These are phyloP conservation scores for Channa argus DNA, from an alignment of 2,113 vertebrate species.

Conservation along the genomic window DNA sequence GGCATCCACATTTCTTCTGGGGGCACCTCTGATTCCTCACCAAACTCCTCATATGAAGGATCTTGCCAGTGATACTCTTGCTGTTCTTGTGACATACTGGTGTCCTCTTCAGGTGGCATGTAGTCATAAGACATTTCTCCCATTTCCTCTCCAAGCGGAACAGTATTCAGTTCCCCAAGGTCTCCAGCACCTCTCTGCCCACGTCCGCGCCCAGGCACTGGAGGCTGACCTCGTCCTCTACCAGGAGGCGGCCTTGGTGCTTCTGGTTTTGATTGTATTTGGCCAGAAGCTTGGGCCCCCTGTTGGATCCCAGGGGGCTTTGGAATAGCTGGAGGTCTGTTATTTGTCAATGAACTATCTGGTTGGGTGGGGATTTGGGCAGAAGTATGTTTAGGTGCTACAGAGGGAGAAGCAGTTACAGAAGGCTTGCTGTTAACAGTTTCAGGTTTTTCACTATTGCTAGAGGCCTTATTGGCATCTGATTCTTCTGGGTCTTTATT, in stretches of 20 bases:
- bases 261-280: conserved; percentile 80
- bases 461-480: conserved; percentile 3
- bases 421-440: conserved; percentile 41
- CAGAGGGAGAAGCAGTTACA: conserved; percentile 21
- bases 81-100: conserved; percentile 60
- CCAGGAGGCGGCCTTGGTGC: conserved; percentile 63
- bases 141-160: conserved; percentile 44
- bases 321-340: conserved; percentile 74
- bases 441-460: conserved; percentile 37
- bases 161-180: conserved; percentile 51
- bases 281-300: conserved; percentile 80
- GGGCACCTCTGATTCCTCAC: conserved; percentile 58
- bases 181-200: conserved; percentile 62
- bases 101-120: conserved; percentile 76
- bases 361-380: conserved; percentile 45
- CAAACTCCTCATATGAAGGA: conserved; percentile 76
- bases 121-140: conserved; percentile 71
- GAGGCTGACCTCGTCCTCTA: conserved; percentile 75
- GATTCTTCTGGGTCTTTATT: conserved; percentile 13
- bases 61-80: conserved; percentile 75
- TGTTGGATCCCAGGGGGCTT: conserved; percentile 68
- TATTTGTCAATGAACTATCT: conserved; percentile 41
- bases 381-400: conserved; percentile 14
- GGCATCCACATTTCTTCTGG: conserved; percentile 83
- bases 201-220: conserved; percentile 68